Percentiles rank a stretch among this genome's conserved stretches.
phyloP scores from a whole-genome alignment of 1,140 invertebrate species.

The Aphaenogaster rudis region DNA sequence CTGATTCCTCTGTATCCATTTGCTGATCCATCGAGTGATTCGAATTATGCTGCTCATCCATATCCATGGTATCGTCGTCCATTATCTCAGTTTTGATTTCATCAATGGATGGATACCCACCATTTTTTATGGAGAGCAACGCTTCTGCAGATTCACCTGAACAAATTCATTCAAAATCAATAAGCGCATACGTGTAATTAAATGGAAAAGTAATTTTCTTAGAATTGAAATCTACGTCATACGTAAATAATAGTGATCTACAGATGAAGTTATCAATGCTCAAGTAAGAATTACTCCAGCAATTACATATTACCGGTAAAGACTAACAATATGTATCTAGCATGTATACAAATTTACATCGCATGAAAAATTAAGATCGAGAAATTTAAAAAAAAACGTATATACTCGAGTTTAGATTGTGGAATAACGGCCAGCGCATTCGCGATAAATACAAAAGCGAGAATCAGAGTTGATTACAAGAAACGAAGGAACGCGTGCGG shows the following conservation, averaged over 20 bases:
- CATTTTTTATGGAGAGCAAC: slow-evolving; percentile 88
- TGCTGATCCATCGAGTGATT: slow-evolving; percentile 83
- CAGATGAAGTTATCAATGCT: neutral
- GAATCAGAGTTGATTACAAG: neutral
- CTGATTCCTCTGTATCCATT: slow-evolving; percentile 89
- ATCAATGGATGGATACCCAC: slow-evolving; percentile 84
- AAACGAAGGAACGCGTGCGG: no score
- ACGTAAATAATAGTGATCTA: neutral
- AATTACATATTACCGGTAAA: neutral
- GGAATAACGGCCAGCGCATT: neutral
- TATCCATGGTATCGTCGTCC: slow-evolving; percentile 89
- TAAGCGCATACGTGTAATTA: neutral
- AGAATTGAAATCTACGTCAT: neutral
- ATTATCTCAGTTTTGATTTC: slow-evolving; percentile 85
- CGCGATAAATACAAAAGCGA: neutral
- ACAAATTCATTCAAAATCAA: slow-evolving; percentile 27
- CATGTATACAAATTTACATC: neutral
- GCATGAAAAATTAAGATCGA: neutral
- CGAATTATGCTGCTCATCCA: slow-evolving; percentile 86
- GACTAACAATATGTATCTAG: neutral
- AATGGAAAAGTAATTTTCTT: neutral
- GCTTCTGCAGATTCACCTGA: slow-evolving; percentile 87
- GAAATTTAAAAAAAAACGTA: neutral
- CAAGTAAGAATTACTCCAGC: neutral
- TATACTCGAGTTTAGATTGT: neutral